These are phyloP conservation scores for Clostera curtula DNA, from an alignment of 2,888 invertebrate genomes.

Conservation along the genomic window DNA sequence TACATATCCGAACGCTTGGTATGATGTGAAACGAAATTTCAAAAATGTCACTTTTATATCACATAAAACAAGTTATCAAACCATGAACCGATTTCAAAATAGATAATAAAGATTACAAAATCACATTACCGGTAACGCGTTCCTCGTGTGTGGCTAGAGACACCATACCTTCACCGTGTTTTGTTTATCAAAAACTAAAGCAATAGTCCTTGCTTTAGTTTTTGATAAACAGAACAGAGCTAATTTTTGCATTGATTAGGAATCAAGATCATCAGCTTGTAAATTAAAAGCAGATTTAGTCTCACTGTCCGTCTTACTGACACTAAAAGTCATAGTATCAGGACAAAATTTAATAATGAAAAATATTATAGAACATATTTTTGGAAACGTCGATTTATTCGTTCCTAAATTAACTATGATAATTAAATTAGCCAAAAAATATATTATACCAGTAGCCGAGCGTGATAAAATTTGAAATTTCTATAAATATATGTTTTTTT, in stretches of 20 bases:
- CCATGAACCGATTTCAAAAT: slow-evolving; percentile 15
- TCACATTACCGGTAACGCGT: slow-evolving; percentile 19
- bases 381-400: too few species aligned
- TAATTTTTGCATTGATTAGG: slow-evolving; percentile 4
- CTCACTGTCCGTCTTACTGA: too few species aligned
- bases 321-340: too few species aligned
- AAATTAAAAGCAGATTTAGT: too few species aligned
- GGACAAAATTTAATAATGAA: too few species aligned
- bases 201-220: slow-evolving; percentile 28
- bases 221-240: slow-evolving; percentile 7
- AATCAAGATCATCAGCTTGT: too few species aligned
- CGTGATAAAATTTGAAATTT: too few species aligned
- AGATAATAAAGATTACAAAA: slow-evolving; percentile 21
- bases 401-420: too few species aligned
- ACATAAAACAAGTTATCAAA: slow-evolving; percentile 21
- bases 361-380: too few species aligned
- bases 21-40: slow-evolving; percentile 21
- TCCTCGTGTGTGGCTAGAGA: slow-evolving; percentile 44
- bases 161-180: slow-evolving; percentile 37
- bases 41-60: slow-evolving; percentile 19
- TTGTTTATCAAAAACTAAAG: slow-evolving; percentile 47
- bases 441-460: too few species aligned
- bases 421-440: too few species aligned
- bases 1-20: neutral
- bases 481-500: too few species aligned